Base-by-base conservation (phyloP, 2,797 vertebrate genomes). In the Danio kyathit region DNA sequence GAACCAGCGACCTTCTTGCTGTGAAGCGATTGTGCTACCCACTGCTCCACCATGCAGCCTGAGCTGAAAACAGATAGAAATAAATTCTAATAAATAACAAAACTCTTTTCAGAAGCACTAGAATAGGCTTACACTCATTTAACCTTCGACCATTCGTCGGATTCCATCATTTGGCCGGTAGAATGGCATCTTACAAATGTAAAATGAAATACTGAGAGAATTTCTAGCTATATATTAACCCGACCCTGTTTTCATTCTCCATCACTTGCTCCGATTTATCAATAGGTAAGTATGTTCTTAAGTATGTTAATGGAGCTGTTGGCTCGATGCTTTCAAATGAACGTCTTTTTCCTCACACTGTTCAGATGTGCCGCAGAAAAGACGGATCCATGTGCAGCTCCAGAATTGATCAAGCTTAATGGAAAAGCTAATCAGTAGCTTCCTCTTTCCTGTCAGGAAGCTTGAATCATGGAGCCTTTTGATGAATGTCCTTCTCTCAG, bases 361-460 rank as follows among this genome's bases (percentile, higher is more conserved):
- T 87, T 59, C 56, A 86, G 76, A 57, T 86, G 81, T 89, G 86
- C 83, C 90, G 88, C 86, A 80, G 80, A 29, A 88, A 81, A 87
- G 89, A 90, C 89, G 82, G 88, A 87, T 88, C 77, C 81, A 66
- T 89, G 90, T 90, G 89, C 89, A 74, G 19, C 89, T 87, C 84
- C 85, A 86, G 88, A 87, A 84, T 85, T 87, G 79, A 86, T 86
- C 86, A 89, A 91, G 88, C 38, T 88, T 91, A 93, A 87, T 89
- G 85, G 88, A 88, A 87, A 91, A 91, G 90, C 90, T 91, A 88
- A 93, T 93, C 91, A 89, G 88, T 86, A 79, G 83, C 88, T 90
- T 92, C 84, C 90, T 87, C 88, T 90, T 82, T 84, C 74, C 74
- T 81, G 67, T 80, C 82, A 77, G 59, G 88, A 90, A 88, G 88